Evolutionary conservation across 2,113 vertebrate species (phyloP), one percentile per base, ranked within the genome.

Genomic region (Scomber scombrus): DNA sequence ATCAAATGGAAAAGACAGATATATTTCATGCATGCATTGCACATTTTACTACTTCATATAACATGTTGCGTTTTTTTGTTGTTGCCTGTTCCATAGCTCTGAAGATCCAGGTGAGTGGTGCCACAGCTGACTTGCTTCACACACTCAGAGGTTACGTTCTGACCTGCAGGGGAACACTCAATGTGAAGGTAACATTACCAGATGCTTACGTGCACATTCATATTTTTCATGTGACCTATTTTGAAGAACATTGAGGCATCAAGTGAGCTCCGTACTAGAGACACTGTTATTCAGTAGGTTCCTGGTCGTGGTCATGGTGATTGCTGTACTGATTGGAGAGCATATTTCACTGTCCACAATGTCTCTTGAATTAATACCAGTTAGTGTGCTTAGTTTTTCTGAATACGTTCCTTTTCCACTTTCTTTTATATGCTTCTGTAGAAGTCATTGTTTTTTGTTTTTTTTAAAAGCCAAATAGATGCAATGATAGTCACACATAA

Each of bases 81-180:
- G 18, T 69, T 9, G 19, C 21, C 56, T 18, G 49, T 14, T 63
- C 56, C 5, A 11, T 46, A 96, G 95, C 94, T 46, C 89, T 95
- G 68, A 95, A 95, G 88, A 95, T 96, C 55, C 95, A 96, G 81
- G 94, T 94, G 82, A 96, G 94, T 47, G 93, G 85, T 18, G 86
- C 90, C 77, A 93, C 94, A 11, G 93, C 93, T 16, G 93, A 94
- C n/a, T 75, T 95, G 21, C 94, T 96, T 4, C 88, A 93, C 55
- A 85, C 82, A 47, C 85, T 95, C 23, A 91, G 87, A 46, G 95
- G 94, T 47, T 96, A 95, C 58, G n/a, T 85, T 21, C 80, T 96
- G 57, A 85, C 82, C n/a, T 96, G 95, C 81, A 91, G 94, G 58
- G 95, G 95, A 45, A 82, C 92, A 14, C 85, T 95, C 3, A 81